Evolutionary conservation across 2,888 invertebrate species (phyloP), one percentile per base, ranked within the genome.

Genomic region (Melinaea menophilus): DNA sequence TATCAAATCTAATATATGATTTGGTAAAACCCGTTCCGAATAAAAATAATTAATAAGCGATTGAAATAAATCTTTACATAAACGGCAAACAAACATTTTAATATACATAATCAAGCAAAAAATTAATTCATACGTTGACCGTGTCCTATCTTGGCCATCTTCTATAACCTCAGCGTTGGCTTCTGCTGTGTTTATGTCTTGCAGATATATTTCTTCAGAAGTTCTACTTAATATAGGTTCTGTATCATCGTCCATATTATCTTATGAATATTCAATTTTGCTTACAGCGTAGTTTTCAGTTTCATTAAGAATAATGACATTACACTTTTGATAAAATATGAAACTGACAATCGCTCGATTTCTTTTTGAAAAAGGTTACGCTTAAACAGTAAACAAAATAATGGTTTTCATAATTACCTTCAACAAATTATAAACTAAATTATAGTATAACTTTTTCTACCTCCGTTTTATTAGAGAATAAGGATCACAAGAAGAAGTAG

Each of bases 91-190:
- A 70, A 83, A 87, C 81, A 84, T 83, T 79, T 73, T 77, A 68
- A 76, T 69, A 71, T 88, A 87, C 74, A 65, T 69, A 73, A 81
- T 71, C 63, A 82, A 81, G 79, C 79, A 84, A 77, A 71, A 76
- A 80, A 87, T 73, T 68, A 77, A 76, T 75, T 79, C 88, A 80
- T 89, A 89, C 88, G 80, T 82, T 71, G 85, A 68, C 63, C 74
- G 71, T 33, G 71, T 48, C 47, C 77, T 37, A 61, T 66, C 51
- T 63, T 78, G 70, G 75, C 68, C 81, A 80, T 79, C 78, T 73
- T 84, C 73, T 58, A 70, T 34, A 33, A 58, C 70, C 62, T 71
- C 64, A 48, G 62, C 56, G 33, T 62, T 67, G 64, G 31, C 46
- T 37, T 62, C 55, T 35, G 47, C 67, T 75, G 47, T 72, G 73